Evolutionary conservation across 2,113 vertebrate genomes (phyloP).

Genomic region (Elephantulus edwardii): DNA sequence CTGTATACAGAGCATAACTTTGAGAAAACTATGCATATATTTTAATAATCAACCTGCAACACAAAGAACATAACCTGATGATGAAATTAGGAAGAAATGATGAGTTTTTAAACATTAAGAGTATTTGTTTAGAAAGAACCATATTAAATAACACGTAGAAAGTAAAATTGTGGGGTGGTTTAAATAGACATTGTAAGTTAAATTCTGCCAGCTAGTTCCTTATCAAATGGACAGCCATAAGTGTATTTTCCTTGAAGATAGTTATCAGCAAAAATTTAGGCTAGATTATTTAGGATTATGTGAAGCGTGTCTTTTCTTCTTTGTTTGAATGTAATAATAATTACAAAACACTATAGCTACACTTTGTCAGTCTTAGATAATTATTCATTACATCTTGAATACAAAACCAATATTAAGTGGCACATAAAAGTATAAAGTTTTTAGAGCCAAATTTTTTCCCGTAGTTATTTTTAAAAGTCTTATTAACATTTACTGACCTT

Average conservation of each 20-base stretch:
- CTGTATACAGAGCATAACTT: background rate
- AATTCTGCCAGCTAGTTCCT: background rate
- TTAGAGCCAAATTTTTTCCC: background rate
- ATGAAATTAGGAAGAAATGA: background rate
- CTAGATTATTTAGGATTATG: background rate
- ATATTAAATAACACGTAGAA: background rate
- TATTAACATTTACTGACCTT: background rate
- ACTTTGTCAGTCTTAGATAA: background rate
- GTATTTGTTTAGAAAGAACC: background rate
- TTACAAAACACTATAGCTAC: background rate
- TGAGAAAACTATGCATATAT: background rate
- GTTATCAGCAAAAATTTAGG: background rate
- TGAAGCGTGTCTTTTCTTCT: background rate
- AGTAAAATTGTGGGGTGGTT: background rate
- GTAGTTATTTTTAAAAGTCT: background rate
- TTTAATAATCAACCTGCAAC: background rate
- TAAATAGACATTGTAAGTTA: background rate
- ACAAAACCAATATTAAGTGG: background rate
- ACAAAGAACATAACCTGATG: background rate
- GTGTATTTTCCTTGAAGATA: background rate
- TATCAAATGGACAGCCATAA: background rate
- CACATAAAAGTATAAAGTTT: background rate
- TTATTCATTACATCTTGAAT: background rate
- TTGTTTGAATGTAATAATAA: background rate
- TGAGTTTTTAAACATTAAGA: background rate